Evolutionary conservation across 2,797 vertebrate genomes (phyloP).

Genomic region (Gambusia yucatana): DNA sequence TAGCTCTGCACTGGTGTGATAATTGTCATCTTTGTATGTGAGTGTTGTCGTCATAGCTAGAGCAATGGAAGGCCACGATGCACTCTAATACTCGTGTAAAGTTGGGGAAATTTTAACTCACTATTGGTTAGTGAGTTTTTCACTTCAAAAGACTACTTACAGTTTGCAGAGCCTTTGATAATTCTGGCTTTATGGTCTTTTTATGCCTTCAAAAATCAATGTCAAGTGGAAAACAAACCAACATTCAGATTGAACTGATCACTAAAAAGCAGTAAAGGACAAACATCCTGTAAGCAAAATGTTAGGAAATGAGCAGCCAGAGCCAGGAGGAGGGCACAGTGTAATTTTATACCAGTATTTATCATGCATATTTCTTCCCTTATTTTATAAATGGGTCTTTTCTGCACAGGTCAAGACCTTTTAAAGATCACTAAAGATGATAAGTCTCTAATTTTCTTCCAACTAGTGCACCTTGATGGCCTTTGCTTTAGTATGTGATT

Average conservation of each 20-base stretch:
- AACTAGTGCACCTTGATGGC: slow-evolving; percentile 52
- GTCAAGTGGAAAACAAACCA: neutral
- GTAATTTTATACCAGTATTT: neutral
- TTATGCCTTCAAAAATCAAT: neutral
- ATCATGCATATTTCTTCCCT: neutral
- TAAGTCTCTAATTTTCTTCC: slow-evolving; percentile 30
- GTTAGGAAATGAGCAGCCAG: neutral
- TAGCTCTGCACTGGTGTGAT: neutral
- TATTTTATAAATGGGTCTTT: neutral
- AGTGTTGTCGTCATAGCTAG: neutral
- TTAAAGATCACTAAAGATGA: slow-evolving; percentile 21
- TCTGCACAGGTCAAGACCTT: slow-evolving; percentile 1
- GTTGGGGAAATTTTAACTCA: neutral
- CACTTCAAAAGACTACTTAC: neutral
- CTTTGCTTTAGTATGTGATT: slow-evolving; percentile 45
- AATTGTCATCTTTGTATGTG: neutral
- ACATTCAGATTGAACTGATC: neutral
- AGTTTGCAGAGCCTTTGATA: neutral
- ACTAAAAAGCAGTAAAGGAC: neutral
- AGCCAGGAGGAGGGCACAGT: no score
- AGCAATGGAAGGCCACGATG: neutral
- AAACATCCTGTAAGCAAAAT: neutral
- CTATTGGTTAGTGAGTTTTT: neutral
- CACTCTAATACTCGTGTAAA: neutral
- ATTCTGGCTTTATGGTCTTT: neutral